Evolutionary conservation across 2,113 vertebrate species (phyloP), one percentile per base, ranked within the genome.

Genomic region (Takifugu bimaculatus): DNA sequence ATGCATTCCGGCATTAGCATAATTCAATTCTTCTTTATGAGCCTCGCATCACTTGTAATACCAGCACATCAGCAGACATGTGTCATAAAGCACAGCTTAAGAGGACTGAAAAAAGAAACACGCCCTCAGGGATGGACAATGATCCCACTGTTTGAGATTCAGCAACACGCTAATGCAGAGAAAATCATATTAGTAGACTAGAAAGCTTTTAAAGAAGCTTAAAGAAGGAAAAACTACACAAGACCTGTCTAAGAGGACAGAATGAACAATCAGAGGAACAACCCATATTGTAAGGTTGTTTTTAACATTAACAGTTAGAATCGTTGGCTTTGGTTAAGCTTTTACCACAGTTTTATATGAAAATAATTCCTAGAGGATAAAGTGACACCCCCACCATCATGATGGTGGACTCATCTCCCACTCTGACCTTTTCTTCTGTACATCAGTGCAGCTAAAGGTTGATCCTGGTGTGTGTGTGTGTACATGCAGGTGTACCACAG

Each of bases 161-260:
- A 85, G 72, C 77, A 61, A 59, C 59, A 63, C 63, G 50, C 47
- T 65, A 61, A 74, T 54, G 61, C 57, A 65, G 47, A 43, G 70
- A 42, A 79, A 87, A 87, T 87, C 83, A 66, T 78, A 85, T 88
- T 82, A 82, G 66, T 63, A 27, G n/a, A 63, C 32, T 59, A 72
- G 80, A 74, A 82, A 69, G 70, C 68, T 68, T 70, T 74, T 77
- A 65, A 77, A 39, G 9, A 39, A 39, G 35, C 71, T 85, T 75
- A 68, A 70, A 75, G 65, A 77, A 65, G 61, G 47, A 68, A 78
- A 75, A 39, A 76, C 74, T 1, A 70, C 45, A 44, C 63, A 70
- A 63, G 59, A 64, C 51, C 54, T 51, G 60, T 53, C 25, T 25
- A 51, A 70, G 54, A 67, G 55, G 61, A 56, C 48, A 59, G 63